phyloP scores from a whole-genome alignment of 2,113 vertebrate genomes.

The Bagarius yarrelli region DNA sequence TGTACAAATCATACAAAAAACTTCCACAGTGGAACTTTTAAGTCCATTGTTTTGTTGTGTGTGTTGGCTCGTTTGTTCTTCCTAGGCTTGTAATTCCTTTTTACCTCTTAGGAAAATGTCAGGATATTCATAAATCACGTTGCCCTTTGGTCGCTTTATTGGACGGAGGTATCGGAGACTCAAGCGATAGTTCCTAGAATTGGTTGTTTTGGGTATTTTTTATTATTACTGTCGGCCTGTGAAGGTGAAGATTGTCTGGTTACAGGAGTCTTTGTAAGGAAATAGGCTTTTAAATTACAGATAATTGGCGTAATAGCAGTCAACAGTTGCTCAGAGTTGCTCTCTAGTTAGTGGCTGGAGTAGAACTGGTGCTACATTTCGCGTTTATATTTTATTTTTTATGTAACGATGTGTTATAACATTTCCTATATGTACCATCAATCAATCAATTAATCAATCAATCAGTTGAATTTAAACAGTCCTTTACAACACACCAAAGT shows the following conservation, averaged over 20 bases:
- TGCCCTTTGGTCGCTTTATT: constrained; percentile 28
- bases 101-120: constrained; percentile 44
- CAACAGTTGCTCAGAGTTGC: background rate
- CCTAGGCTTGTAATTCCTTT: constrained; percentile 36
- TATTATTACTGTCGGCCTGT: background rate
- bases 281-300: background rate
- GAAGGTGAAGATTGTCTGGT: background rate
- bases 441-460: too few relatives aligned
- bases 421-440: too few relatives aligned
- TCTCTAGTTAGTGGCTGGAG: background rate
- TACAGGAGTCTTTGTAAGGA: background rate
- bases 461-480: too few relatives aligned
- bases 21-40: too few relatives aligned
- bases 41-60: background rate
- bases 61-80: constrained; percentile 35
- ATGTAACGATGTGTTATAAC: too few relatives aligned
- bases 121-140: constrained; percentile 38
- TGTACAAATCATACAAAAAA: too few relatives aligned
- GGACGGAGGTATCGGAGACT: constrained; percentile 7
- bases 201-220: background rate
- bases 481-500: too few relatives aligned
- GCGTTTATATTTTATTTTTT: too few relatives aligned
- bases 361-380: too few relatives aligned
- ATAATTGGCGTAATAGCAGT: background rate
- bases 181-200: background rate